Conservation (phyloP, 2,797 vertebrate species). For the Argentina silus region DNA sequence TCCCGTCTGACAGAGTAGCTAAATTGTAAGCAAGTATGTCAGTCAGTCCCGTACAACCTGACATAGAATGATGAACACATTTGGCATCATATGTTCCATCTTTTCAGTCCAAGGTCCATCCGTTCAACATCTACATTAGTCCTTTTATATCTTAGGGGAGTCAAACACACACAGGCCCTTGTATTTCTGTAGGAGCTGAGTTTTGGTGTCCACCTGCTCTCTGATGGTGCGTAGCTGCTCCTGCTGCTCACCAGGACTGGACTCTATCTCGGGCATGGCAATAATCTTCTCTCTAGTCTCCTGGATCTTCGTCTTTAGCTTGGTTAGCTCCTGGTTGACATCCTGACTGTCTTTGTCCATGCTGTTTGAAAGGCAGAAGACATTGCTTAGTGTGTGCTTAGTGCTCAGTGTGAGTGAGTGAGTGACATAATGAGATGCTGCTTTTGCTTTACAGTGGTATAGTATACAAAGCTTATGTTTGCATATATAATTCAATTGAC, state of each 20-base stretch:
- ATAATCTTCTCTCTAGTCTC: constrained; percentile 81
- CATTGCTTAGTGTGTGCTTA: too few relatives aligned
- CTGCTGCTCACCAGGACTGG: constrained; percentile 83
- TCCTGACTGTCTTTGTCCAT: constrained; percentile 90
- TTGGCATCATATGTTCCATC: background rate
- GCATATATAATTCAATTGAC: too few relatives aligned
- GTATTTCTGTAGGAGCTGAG: constrained; percentile 86
- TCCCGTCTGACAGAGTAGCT: background rate
- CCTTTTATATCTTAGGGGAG: constrained; percentile 81
- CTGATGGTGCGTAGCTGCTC: constrained; percentile 80
- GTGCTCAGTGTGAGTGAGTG: too few relatives aligned
- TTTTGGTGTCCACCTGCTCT: constrained; percentile 87
- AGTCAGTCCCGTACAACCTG: background rate
- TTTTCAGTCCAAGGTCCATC: background rate
- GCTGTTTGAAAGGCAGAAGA: constrained; percentile 52
- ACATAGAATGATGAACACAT: background rate
- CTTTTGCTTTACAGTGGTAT: too few relatives aligned
- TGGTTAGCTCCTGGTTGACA: constrained; percentile 84
- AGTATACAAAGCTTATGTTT: too few relatives aligned
- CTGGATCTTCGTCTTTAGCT: constrained; percentile 84
- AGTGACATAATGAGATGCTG: too few relatives aligned
- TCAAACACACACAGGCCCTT: constrained; percentile 90
- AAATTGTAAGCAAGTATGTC: background rate
- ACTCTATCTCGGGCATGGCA: constrained; percentile 80
- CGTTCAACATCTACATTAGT: background rate